phyloP scores from a whole-genome alignment of 2,797 vertebrate species.

The Nannoperca obscura region DNA sequence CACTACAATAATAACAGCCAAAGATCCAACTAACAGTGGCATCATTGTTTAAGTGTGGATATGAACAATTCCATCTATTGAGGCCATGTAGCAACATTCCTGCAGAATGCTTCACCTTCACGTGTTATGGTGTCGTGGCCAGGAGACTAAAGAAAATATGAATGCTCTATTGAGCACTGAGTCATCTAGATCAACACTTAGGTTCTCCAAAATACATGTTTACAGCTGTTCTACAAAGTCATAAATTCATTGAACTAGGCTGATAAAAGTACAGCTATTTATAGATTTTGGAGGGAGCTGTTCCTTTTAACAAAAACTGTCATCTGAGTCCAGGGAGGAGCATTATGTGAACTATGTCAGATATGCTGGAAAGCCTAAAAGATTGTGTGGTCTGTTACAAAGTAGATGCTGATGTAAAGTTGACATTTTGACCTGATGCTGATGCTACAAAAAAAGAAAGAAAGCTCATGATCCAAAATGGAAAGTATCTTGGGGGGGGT shows the following conservation, averaged over 20 bases:
- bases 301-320: neutral
- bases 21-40: conserved; percentile 34
- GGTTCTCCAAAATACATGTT: neutral
- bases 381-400: neutral
- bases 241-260: neutral
- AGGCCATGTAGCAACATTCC: neutral
- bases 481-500: conserved; percentile 7
- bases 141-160: conserved; percentile 8
- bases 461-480: neutral
- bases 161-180: neutral
- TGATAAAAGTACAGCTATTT: neutral
- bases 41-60: conserved; percentile 6
- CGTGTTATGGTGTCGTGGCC: neutral
- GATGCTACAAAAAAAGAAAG: neutral
- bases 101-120: conserved; percentile 6
- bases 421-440: conserved; percentile 14
- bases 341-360: neutral
- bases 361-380: neutral
- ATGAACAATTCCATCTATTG: conserved; percentile 30
- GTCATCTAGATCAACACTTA: conserved; percentile 1
- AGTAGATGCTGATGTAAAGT: neutral
- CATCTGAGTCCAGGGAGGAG: neutral
- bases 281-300: neutral
- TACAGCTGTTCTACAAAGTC: neutral
- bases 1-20: conserved; percentile 7